Conservation (phyloP, 2,888 invertebrate genomes). For the Xylota sylvarum region DNA sequence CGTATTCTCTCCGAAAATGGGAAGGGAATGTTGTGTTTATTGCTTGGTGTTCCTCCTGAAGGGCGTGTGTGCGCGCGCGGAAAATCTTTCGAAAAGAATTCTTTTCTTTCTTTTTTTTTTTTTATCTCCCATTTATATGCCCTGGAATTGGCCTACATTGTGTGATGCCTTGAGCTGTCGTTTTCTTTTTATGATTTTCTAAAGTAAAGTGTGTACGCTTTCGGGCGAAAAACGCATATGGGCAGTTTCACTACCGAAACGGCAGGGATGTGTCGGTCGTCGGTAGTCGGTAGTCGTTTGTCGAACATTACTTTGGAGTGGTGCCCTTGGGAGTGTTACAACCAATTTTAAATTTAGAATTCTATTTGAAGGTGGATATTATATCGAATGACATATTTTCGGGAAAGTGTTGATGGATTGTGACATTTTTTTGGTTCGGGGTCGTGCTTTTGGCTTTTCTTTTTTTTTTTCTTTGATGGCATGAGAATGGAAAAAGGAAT, state of each 20-base stretch:
- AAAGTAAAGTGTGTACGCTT: conserved; percentile 28
- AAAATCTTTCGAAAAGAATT: conserved; percentile 42
- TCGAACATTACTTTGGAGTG: conserved; percentile 47
- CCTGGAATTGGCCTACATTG: conserved; percentile 61
- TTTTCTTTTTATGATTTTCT: conserved; percentile 43
- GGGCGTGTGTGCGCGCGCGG: conserved; percentile 43
- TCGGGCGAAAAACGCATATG: conserved; percentile 25
- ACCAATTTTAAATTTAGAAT: conserved; percentile 58
- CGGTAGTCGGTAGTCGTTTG: conserved; percentile 36
- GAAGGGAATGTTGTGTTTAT: conserved; percentile 47
- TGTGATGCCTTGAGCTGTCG: conserved; percentile 22
- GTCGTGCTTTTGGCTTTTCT: conserved; percentile 8
- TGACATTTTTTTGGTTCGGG: conserved; percentile 35
- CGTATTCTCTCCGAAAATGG: conserved; percentile 32
- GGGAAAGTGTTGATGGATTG: conserved; percentile 69
- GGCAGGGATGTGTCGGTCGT: conserved; percentile 33
- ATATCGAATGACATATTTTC: conserved; percentile 67
- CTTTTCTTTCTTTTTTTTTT: background rate
- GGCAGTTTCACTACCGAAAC: conserved; percentile 38
- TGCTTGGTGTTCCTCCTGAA: conserved; percentile 34
- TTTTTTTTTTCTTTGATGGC: conserved; percentile 13
- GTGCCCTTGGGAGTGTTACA: conserved; percentile 63
- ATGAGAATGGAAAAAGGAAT: background rate
- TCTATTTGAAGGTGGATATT: conserved; percentile 62
- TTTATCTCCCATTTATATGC: conserved; percentile 27